Conservation (phyloP, 1,140 invertebrate species). For the Penaeus indicus region DNA sequence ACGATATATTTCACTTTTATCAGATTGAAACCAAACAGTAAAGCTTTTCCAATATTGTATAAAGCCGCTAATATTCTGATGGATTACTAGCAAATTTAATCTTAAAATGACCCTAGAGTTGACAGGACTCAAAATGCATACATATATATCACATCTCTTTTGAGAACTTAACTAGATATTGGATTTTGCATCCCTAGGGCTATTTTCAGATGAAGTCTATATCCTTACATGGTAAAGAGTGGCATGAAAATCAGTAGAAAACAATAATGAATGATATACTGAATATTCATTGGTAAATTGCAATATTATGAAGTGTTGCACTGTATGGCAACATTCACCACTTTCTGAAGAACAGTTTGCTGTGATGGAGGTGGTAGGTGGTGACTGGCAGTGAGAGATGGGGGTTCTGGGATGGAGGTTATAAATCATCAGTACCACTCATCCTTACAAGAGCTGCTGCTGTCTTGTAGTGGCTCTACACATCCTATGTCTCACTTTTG, state of each 20-base stretch:
- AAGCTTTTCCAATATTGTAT: conserved; percentile 53
- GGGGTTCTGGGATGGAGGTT: conserved; percentile 1
- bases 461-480: conserved; percentile 15
- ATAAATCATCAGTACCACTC: neutral
- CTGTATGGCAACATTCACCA: conserved; percentile 54
- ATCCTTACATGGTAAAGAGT: conserved; percentile 36
- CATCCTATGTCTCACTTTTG: conserved; percentile 1
- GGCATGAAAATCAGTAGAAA: conserved; percentile 54
- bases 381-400: conserved; percentile 20
- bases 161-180: conserved; percentile 29
- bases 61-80: conserved; percentile 56
- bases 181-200: conserved; percentile 37
- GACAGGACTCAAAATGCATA: conserved; percentile 45
- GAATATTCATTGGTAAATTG: conserved; percentile 48
- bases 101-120: conserved; percentile 56
- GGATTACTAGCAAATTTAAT: conserved; percentile 56
- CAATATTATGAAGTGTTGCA: conserved; percentile 58
- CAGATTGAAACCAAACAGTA: conserved; percentile 45
- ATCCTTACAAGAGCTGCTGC: conserved; percentile 21
- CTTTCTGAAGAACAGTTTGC: conserved; percentile 31
- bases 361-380: conserved; percentile 37
- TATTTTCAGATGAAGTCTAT: conserved; percentile 19
- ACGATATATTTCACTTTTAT: conserved; percentile 48
- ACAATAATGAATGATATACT: conserved; percentile 45
- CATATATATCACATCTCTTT: conserved; percentile 23